Evolutionary conservation across 2,888 invertebrate genomes (phyloP).

Genomic region (Cantharis rustica): DNA sequence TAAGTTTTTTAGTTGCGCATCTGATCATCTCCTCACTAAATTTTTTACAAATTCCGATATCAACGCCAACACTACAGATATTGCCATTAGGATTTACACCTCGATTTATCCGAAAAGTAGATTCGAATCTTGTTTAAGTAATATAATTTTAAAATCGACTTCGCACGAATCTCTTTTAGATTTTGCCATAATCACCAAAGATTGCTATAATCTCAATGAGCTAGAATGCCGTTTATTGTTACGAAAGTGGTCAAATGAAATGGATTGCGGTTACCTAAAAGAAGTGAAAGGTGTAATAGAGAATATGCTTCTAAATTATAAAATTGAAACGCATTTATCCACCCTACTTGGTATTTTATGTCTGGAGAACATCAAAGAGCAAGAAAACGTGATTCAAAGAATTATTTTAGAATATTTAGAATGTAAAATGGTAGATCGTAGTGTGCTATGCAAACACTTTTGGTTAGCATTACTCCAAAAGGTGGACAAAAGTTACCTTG

Average conservation of each 20-base stretch:
- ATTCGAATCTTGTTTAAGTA: slow-evolving; percentile 51
- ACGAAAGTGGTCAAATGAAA: slow-evolving; percentile 41
- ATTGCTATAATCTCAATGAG: slow-evolving; percentile 8
- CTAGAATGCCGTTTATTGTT: slow-evolving; percentile 46
- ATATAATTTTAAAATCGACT: slow-evolving; percentile 43
- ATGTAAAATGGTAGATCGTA: slow-evolving; percentile 49
- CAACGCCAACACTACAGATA: slow-evolving; percentile 49
- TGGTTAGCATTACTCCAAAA: slow-evolving; percentile 51
- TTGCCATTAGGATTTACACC: slow-evolving; percentile 56
- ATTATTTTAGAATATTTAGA: slow-evolving; percentile 45
- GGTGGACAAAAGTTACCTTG: slow-evolving; percentile 46
- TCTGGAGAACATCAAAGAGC: slow-evolving; percentile 32
- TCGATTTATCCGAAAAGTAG: slow-evolving; percentile 52
- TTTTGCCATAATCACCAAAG: slow-evolving; percentile 37
- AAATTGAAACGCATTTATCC: slow-evolving; percentile 48
- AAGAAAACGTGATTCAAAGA: slow-evolving; percentile 38
- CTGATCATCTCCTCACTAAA: slow-evolving; percentile 57
- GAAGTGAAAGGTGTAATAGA: slow-evolving; percentile 43
- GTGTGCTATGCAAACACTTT: slow-evolving; percentile 48
- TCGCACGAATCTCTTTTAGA: slow-evolving; percentile 46
- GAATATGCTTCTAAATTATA: slow-evolving; percentile 49
- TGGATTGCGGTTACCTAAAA: slow-evolving; percentile 43
- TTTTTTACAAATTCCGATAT: slow-evolving; percentile 52
- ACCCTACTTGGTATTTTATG: slow-evolving; percentile 45
- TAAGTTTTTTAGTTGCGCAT: slow-evolving; percentile 51